phyloP scores from a whole-genome alignment of 53 echinoderm and acorn worm genomes.

The Echinometra lucunter region DNA sequence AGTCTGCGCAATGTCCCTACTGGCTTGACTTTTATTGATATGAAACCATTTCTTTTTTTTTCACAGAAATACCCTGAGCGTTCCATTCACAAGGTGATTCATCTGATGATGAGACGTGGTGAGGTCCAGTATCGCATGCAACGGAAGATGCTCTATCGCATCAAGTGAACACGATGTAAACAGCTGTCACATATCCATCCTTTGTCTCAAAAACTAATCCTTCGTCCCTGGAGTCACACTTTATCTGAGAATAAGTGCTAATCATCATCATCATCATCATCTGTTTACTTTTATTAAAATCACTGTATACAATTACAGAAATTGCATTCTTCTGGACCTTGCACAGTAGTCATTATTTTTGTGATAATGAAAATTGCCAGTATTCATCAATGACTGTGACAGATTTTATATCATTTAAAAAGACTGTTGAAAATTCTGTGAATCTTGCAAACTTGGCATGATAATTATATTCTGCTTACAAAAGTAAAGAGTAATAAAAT shows the following conservation, averaged over 20 bases:
- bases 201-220: background rate
- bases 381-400: too few relatives aligned
- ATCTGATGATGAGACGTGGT: constrained; percentile 90
- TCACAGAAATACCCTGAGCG: constrained; percentile 97
- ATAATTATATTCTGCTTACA: background rate
- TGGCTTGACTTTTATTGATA: background rate
- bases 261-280: background rate
- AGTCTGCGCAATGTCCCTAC: background rate
- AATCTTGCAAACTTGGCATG: background rate
- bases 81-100: constrained; percentile 87
- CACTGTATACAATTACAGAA: background rate
- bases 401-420: too few relatives aligned
- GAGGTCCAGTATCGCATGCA: constrained; percentile 98
- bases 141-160: constrained; percentile 95
- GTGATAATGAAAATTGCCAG: background rate
- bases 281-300: background rate
- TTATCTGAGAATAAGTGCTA: background rate
- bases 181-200: background rate
- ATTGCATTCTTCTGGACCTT: background rate
- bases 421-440: too few relatives aligned
- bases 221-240: background rate
- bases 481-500: background rate
- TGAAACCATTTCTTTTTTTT: background rate
- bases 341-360: background rate
- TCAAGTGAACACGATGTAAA: constrained; percentile 76